Base-by-base conservation (phyloP, 2,888 invertebrate genomes). In the Andrena flavipes region DNA sequence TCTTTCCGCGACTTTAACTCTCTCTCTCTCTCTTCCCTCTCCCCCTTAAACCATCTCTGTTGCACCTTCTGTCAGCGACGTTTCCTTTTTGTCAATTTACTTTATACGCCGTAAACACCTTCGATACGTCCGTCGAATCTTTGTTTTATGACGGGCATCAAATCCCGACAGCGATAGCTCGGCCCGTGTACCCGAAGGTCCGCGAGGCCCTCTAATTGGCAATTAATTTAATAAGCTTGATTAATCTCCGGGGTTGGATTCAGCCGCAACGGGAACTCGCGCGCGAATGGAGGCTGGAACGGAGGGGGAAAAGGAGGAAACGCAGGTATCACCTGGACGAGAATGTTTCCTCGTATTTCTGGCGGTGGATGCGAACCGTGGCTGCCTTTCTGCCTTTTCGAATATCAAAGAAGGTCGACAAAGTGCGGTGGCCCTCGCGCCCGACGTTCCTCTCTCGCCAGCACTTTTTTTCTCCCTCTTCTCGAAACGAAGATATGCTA, bases 171-270 rank as follows among this genome's bases (percentile, higher is more conserved):
- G 49, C 26, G 51, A 70, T 67, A 67, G 60, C 69, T 42, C 56
- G 67, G n/a, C 65, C 60, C 59, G 48, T 60, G 80, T 69, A 76
- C 77, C 75, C 79, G 74, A 80, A 67, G 7, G 56, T 71, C 76
- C 79, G 67, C 65, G 48, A 13, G 54, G 26, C 56, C 63, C 65
- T 51, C 80, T 89, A 90, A 90, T 90, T 89, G 90, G 82, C 88
- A 87, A 87, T 89, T 90, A 89, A 89, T 89, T 86, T 87, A 89
- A 90, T 87, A 88, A 90, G 86, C 83, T 85, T 86, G 85, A 86
- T 85, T 87, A 88, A 90, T 90, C 77, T 49, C 63, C 71, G 63
- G 20, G 29, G 60, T 77, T 63, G 59, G 63, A 60, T 23, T 72
- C 70, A 67, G 68, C 56, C 35, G 65, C 69, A 42, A 62, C 35